Base-by-base conservation (phyloP, 2,113 vertebrate species). In the Aleadryas rufinucha region DNA sequence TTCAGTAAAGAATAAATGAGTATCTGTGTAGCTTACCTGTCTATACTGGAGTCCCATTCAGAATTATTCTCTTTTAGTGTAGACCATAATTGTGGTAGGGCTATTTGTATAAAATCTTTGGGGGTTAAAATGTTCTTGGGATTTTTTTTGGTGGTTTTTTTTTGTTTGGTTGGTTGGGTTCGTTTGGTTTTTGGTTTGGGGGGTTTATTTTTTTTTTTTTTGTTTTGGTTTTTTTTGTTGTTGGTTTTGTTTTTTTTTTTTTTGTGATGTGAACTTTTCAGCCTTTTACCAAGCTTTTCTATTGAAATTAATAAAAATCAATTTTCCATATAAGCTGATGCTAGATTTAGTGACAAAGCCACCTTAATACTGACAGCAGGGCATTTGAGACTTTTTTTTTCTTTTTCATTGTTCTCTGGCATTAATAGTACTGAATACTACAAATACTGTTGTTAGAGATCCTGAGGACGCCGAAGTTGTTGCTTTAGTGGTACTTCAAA, bases 231-330 rank as follows among this genome's bases (percentile, higher is more conserved):
- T n/a, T n/a, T n/a, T n/a, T n/a, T n/a, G n/a, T n/a, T n/a, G n/a
- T n/a, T n/a, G n/a, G n/a, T n/a, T n/a, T n/a, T n/a, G n/a, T n/a
- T n/a, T n/a, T n/a, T n/a, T n/a, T n/a, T 11, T 9, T 28, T 88
- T 74, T 76, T 42, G 49, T 80, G 26, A 11, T 57, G 50, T 75
- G 19, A 56, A 19, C 13, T 65, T 90, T 49, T 81, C 42, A 72
- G 44, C 18, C 57, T 87, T 93, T 84, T 41, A 61, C 33, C 49
- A 66, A 45, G 16, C 7, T 68, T 82, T 92, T 76, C 56, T 72
- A 37, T 27, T 82, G 31, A 28, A 77, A 83, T 87, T 59, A 42
- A 52, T 91, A 92, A 81, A 94, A 95, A 84, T 84, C 49, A 47
- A 9, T 90, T 44, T 85, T 79, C 84, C 85, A 2, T 41, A 16